Percentiles rank a stretch among this genome's conserved stretches.
These are phyloP conservation scores for Pelmatolapia mariae DNA, from an alignment of 2,113 vertebrate genomes.

Conservation along the genomic window DNA sequence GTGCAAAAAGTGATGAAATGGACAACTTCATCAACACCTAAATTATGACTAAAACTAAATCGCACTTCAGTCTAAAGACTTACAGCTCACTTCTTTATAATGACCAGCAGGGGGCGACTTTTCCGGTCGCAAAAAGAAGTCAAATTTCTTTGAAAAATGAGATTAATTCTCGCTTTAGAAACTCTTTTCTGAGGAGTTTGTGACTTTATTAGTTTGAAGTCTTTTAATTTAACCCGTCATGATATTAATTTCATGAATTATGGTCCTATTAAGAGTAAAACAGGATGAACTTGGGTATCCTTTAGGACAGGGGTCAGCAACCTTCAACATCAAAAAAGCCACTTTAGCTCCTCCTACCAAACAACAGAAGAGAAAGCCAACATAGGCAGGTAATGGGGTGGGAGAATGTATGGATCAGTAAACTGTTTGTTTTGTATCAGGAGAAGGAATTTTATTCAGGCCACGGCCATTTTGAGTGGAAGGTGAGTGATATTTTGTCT, in stretches of 20 bases:
- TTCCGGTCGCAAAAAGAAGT: background rate
- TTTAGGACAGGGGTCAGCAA: fast-evolving
- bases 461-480: background rate
- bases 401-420: background rate
- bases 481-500: background rate
- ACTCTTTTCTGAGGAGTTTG: background rate
- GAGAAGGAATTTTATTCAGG: background rate
- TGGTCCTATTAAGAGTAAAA: background rate
- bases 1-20: background rate
- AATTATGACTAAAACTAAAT: background rate
- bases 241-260: background rate
- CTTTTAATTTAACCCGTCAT: background rate
- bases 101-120: fast-evolving
- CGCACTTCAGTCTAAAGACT: background rate
- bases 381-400: background rate
- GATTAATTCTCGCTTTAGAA: fast-evolving
- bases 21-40: background rate
- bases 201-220: background rate
- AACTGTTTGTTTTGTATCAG: background rate
- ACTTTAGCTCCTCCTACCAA: background rate
- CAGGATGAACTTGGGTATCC: background rate
- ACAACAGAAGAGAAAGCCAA: fast-evolving
- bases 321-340: background rate
- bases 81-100: background rate
- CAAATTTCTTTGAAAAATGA: fast-evolving